phyloP scores from a whole-genome alignment of 2,113 vertebrate species.

The Actenoides hombroni region DNA sequence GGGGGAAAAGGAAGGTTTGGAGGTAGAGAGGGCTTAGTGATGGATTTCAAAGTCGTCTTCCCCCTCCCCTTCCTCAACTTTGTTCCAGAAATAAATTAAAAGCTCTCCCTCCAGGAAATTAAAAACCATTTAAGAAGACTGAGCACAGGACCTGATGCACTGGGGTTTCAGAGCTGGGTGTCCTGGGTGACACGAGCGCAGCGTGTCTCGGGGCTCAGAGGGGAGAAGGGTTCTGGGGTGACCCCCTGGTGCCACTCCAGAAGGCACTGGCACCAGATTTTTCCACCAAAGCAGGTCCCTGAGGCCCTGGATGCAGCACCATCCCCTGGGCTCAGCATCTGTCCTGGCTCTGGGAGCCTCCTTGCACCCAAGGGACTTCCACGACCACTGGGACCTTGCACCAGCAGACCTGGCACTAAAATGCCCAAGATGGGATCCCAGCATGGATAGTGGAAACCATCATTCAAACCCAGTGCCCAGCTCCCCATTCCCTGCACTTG shows the following conservation, averaged over 20 bases:
- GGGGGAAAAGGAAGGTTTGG: neutral
- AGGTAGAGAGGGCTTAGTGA: neutral
- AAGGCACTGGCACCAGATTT: neutral
- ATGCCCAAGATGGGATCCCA: fast-evolving
- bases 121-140: neutral
- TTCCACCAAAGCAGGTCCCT: neutral
- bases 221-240: neutral
- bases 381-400: neutral
- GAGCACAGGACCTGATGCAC: neutral
- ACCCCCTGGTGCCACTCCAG: neutral
- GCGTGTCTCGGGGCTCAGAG: neutral
- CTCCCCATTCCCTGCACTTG: fast-evolving
- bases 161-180: neutral
- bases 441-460: neutral
- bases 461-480: neutral
- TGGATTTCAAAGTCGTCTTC: neutral
- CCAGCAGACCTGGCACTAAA: neutral
- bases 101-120: constrained; percentile 52
- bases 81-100: constrained; percentile 51
- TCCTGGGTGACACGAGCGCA: neutral
- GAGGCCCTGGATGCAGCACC: neutral
- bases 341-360: neutral
- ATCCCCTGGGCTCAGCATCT: neutral
- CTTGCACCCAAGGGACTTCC: neutral
- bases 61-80: neutral